phyloP scores from a whole-genome alignment of 2,888 invertebrate genomes.

The Graphium colonna region DNA sequence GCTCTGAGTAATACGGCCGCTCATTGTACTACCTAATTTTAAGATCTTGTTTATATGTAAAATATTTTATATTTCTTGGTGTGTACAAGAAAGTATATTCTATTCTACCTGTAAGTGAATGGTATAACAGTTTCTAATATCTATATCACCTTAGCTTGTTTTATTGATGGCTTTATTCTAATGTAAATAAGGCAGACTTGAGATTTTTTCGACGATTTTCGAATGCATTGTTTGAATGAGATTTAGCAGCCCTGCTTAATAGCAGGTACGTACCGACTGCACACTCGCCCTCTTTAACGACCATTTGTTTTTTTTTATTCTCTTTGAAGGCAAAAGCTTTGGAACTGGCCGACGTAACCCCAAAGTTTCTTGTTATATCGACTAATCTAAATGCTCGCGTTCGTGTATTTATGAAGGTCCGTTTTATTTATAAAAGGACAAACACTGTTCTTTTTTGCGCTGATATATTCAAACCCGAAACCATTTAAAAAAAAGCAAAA shows the following conservation, averaged over 20 bases:
- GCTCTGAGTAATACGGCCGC: no score
- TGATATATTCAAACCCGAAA: no score
- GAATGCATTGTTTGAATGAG: conserved; percentile 4
- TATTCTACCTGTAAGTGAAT: no score
- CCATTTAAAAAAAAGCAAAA: no score
- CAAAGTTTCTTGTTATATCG: conserved; percentile 19
- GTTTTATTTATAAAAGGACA: conserved; percentile 4
- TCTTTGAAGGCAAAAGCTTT: conserved; percentile 23
- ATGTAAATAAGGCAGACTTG: not conserved
- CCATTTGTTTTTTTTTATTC: conserved; percentile 24
- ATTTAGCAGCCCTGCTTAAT: conserved; percentile 19
- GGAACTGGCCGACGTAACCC: conserved; percentile 19
- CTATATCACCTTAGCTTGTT: no score
- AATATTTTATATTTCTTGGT: no score
- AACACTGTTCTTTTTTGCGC: no score
- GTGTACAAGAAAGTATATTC: no score
- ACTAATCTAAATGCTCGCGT: conserved; percentile 8
- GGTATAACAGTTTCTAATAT: no score
- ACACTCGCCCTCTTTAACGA: conserved; percentile 24
- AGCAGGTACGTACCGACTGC: conserved; percentile 20
- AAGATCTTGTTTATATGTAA: no score
- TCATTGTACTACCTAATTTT: no score
- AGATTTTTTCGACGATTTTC: not conserved
- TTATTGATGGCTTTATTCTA: no score
- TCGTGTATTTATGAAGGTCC: conserved; percentile 18